Base-by-base conservation (phyloP, 2,797 vertebrate species). In the Danio aesculapii region DNA sequence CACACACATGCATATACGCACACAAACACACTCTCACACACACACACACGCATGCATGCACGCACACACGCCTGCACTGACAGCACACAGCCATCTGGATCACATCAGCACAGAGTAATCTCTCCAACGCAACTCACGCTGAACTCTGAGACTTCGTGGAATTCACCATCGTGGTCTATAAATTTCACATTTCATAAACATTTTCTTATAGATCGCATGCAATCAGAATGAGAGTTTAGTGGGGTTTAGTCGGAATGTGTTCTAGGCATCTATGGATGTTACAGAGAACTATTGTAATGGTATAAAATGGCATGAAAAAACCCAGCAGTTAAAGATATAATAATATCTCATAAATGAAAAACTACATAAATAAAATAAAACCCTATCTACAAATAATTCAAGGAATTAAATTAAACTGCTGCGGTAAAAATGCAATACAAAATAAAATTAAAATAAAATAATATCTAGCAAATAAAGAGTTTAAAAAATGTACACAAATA, bases 11-110 rank as follows among this genome's bases (percentile, higher is more conserved):
- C 49, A 75, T 43, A 61, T 59, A 67, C 46, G 11, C 62, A 83
- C 81, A 71, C 73, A 79, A 61, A 80, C 79, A 64, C 79, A 53
- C 55, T 58, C 47, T 63, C 74, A 79, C 67, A 80, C 79, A 64
- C 79, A 53, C 55, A 50, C 47, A 70, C 74, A 81, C 75, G 79
- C 52, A 71, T 44, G 47, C 75, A 73, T 39, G 12, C 62, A 83
- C 81, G 77, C 73, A 67, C 77, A 82, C 67, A 82, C 82, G 64
- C 79, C 55, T 63, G 67, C 47, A 77, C 76, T 79, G 81, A 83
- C 78, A 81, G 79, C 49, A 57, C 63, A 75, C 59, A 44, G 59
- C 73, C 49, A 79, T 59, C 67, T 67, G 80, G 79, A 79, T 82
- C 66, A 79, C 39, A 82, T 82, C 79, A 84, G 39, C 66, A 6